Conservation (phyloP, 2,888 invertebrate species). For the Chelonus formosanus region DNA sequence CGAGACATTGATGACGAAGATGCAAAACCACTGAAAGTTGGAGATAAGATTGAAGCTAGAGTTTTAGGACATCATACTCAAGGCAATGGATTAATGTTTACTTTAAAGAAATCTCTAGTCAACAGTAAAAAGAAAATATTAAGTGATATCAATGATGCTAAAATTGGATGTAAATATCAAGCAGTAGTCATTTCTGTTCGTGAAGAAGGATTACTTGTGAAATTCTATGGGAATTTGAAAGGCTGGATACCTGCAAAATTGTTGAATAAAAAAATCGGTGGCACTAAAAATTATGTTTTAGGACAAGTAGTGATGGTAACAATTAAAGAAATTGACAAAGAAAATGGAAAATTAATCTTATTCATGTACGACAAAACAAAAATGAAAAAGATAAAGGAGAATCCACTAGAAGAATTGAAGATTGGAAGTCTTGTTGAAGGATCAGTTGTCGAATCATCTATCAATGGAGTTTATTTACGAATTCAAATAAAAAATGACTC, state of each 20-base stretch:
- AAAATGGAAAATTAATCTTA: slow-evolving; percentile 41
- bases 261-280: slow-evolving; percentile 30
- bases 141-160: slow-evolving; percentile 66
- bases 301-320: slow-evolving; percentile 68
- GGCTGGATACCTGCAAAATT: slow-evolving; percentile 63
- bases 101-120: slow-evolving; percentile 74
- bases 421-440: slow-evolving; percentile 55
- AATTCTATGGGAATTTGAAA: slow-evolving; percentile 70
- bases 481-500: slow-evolving; percentile 41
- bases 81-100: slow-evolving; percentile 69
- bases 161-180: slow-evolving; percentile 67
- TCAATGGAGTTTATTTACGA: slow-evolving; percentile 51
- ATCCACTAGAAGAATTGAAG: slow-evolving; percentile 30
- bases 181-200: slow-evolving; percentile 69
- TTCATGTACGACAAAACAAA: slow-evolving; percentile 15
- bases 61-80: slow-evolving; percentile 68
- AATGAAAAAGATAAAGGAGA: slow-evolving; percentile 16
- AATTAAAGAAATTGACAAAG: slow-evolving; percentile 43
- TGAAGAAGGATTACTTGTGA: slow-evolving; percentile 67
- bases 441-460: slow-evolving; percentile 50
- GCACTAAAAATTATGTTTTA: slow-evolving; percentile 66
- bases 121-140: slow-evolving; percentile 68
- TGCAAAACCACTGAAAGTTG: slow-evolving; percentile 66
- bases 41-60: slow-evolving; percentile 70
- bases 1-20: slow-evolving; percentile 50